These are phyloP conservation scores for Thalassoma bifasciatum DNA, from an alignment of 2,113 vertebrate species.

Conservation along the genomic window DNA sequence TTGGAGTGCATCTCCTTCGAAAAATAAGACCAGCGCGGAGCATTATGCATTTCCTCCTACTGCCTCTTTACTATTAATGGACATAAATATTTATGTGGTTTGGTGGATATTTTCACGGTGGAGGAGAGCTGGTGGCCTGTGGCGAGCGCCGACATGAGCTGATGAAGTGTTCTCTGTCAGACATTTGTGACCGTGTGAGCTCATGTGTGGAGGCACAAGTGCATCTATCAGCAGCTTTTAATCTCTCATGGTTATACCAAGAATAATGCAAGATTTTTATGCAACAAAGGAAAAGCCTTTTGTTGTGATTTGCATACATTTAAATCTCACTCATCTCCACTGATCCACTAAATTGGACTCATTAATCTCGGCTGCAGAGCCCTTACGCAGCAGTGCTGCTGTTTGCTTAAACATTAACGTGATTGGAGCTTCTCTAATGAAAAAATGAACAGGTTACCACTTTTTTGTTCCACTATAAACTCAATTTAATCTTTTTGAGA, in stretches of 20 bases:
- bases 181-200: constrained; percentile 42
- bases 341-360: constrained; percentile 21
- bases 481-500: neutral
- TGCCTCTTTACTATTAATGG: constrained; percentile 81
- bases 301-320: constrained; percentile 23
- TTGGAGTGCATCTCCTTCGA: constrained; percentile 68
- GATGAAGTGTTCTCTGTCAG: constrained; percentile 72
- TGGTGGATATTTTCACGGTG: constrained; percentile 59
- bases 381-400: neutral
- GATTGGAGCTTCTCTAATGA: neutral
- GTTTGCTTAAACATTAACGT: neutral
- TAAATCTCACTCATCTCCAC: constrained; percentile 35
- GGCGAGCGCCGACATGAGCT: constrained; percentile 65
- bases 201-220: constrained; percentile 32
- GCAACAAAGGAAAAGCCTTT: constrained; percentile 20
- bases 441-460: neutral
- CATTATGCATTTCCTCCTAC: constrained; percentile 67
- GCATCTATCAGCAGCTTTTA: constrained; percentile 25
- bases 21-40: constrained; percentile 60
- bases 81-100: constrained; percentile 81
- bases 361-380: constrained; percentile 32
- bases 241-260: constrained; percentile 31
- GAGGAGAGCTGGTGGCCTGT: constrained; percentile 58
- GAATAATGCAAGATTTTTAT: constrained; percentile 35
- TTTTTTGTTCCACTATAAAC: neutral